Conservation (phyloP, 1,140 invertebrate genomes). For the Calliphora vicina region DNA sequence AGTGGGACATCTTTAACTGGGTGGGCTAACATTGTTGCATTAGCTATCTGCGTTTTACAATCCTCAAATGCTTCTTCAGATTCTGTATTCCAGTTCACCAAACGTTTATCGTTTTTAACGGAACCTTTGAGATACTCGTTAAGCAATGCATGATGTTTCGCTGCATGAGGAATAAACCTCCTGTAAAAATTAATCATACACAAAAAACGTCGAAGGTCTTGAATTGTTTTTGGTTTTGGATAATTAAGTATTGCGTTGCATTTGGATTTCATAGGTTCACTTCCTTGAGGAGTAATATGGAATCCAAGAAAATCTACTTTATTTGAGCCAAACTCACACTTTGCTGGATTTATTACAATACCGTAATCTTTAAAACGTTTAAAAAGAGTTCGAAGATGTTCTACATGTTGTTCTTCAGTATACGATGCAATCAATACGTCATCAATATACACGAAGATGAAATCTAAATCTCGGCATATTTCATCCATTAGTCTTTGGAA, state of each 20-base stretch:
- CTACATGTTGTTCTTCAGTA: constrained; percentile 18
- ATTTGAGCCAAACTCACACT: not conserved
- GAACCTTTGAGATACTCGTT: constrained; percentile 49
- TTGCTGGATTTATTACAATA: not conserved
- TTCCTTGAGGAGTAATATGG: constrained; percentile 36
- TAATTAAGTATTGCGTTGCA: not conserved
- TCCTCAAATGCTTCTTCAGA: constrained; percentile 5
- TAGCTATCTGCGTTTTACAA: constrained; percentile 44
- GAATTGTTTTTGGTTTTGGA: constrained; percentile 36
- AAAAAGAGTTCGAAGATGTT: not conserved
- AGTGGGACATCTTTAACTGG: constrained; percentile 36
- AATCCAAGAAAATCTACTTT: not conserved
- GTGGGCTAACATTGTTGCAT: constrained; percentile 43
- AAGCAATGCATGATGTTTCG: constrained; percentile 45
- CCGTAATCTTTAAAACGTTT: not conserved
- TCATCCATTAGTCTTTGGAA: constrained; percentile 66
- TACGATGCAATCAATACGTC: constrained; percentile 48
- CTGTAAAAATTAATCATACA: constrained; percentile 42
- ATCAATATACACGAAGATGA: not conserved
- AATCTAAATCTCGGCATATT: constrained; percentile 53
- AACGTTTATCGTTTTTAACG: constrained; percentile 46
- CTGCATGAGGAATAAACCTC: constrained; percentile 43
- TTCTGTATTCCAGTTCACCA: constrained; percentile 43
- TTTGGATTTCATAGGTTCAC: not conserved
- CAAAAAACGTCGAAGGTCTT: not conserved